Percentiles rank a stretch among this genome's conserved stretches.
Evolutionary conservation across 2,113 vertebrate species (phyloP).

Genomic region (Zootoca vivipara): DNA sequence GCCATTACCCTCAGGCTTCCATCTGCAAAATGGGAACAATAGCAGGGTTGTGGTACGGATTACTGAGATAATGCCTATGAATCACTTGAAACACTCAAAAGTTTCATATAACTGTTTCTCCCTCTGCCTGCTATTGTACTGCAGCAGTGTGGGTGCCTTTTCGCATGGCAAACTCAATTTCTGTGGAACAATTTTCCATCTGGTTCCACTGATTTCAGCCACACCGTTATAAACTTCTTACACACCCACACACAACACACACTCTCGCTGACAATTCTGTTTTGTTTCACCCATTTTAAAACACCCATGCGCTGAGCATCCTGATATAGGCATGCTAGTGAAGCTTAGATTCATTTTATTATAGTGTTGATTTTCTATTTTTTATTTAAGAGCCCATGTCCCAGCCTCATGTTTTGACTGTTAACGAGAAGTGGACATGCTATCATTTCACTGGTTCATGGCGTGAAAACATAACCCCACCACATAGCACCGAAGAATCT

Average conservation of each 20-base stretch:
- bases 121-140: background rate
- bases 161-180: background rate
- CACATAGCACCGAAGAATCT: background rate
- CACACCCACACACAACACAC: background rate
- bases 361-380: background rate
- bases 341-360: background rate
- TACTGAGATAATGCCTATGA: background rate
- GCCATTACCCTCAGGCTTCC: background rate
- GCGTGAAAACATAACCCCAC: background rate
- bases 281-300: conserved; percentile 26
- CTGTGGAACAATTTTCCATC: background rate
- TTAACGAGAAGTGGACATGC: conserved; percentile 28
- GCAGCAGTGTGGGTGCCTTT: background rate
- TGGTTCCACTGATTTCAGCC: background rate
- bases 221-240: background rate
- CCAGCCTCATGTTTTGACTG: conserved; percentile 27
- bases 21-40: background rate
- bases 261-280: background rate
- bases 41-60: background rate
- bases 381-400: background rate
- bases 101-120: background rate
- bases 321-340: too few relatives aligned
- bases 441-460: conserved; percentile 35
- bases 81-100: background rate
- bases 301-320: background rate